Base-by-base conservation (phyloP, 2,113 vertebrate species). In the Colius striatus region DNA sequence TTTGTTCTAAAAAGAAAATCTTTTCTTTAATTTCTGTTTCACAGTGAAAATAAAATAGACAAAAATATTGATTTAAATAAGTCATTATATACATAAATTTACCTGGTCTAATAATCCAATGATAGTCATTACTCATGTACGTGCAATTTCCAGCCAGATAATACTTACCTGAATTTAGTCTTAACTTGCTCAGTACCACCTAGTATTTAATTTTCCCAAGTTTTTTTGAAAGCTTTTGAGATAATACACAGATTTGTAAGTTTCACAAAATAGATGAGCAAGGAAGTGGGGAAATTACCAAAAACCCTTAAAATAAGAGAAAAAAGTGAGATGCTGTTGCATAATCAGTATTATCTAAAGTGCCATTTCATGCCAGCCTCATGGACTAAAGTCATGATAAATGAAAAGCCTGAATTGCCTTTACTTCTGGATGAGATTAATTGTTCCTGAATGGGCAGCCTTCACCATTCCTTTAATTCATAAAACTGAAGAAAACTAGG, bases 111-210 rank as follows among this genome's bases (percentile, higher is more conserved):
- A 41, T 36, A 61, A 60, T 63, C 6, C 21, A 51, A 1, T 25
- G 13, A 2, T 63, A 51, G 8, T 54, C 2, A 16, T 30, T 77
- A 22, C 4, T 67, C 3, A 21, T 23, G 22, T n/a, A 57, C 19
- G 51, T 25, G 5, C 15, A 55, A 58, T 48, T 90, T 88, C 22
- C 27, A 76, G 5, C 2, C 9, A 65, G 45, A 67, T 4, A 55
- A 50, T 34, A 36, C 0, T 32, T 4, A 43, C 38, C 22, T 73
- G 22, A 2, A 18, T 63, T 17, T 65, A 17, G 3, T 57, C 13
- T 72, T 75, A 53, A 4, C 4, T 75, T 85, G 15, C 20, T 50
- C 34, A 45, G 2, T 5, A 8, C 2, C 7, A 18, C 1, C 0
- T 62, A 15, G 2, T 4, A 70, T 73, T 27, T 32, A 10, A 34